Evolutionary conservation across 1,140 invertebrate species (phyloP).

Genomic region (Chionoecetes opilio): DNA sequence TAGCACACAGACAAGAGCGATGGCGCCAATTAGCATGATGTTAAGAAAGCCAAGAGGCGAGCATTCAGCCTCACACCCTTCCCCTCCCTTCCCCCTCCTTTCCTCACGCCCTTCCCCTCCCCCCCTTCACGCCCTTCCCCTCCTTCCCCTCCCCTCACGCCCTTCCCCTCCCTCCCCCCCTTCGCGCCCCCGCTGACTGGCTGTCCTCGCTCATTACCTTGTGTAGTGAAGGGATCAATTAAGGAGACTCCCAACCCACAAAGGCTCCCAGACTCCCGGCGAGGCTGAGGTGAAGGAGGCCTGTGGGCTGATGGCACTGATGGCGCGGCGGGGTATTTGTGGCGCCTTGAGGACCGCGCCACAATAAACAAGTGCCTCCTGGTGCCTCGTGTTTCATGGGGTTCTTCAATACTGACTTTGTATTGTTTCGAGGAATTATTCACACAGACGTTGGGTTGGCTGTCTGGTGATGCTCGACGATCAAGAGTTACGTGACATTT

Average conservation of each 20-base stretch:
- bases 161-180: neutral
- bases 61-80: neutral
- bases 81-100: neutral
- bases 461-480: neutral
- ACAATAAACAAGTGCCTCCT: neutral
- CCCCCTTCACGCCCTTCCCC: neutral
- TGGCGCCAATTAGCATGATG: slow-evolving; percentile 16
- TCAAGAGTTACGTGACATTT: no score
- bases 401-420: neutral
- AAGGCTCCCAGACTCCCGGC: neutral
- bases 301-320: neutral
- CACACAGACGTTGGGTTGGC: no score
- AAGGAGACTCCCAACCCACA: neutral
- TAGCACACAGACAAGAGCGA: slow-evolving; percentile 16
- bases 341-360: neutral
- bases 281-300: neutral
- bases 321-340: neutral
- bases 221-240: slow-evolving; percentile 29
- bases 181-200: neutral
- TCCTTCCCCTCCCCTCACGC: neutral
- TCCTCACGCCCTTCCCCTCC: neutral
- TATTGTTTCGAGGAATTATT: neutral
- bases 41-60: neutral
- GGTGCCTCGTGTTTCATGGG: neutral
- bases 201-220: neutral